A percentile compares a stretch with the other conserved stretches of the same genome.
These are phyloP conservation scores for Conus canariensis DNA, from an alignment of 2,888 invertebrate genomes.

Conservation along the genomic window DNA sequence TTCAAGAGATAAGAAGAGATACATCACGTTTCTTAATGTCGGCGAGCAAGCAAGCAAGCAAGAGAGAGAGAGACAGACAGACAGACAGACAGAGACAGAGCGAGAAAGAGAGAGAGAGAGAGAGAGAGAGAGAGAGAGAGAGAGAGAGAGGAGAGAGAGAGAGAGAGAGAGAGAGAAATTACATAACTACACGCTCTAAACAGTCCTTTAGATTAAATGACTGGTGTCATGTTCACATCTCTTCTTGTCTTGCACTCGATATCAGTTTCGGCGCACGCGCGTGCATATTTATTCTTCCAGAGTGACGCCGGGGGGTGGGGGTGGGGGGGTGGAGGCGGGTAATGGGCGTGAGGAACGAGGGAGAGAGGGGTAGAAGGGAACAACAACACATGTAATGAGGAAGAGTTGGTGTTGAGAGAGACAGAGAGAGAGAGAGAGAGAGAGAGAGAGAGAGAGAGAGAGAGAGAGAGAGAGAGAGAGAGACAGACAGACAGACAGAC, in stretches of 20 bases:
- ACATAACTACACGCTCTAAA: too few species aligned
- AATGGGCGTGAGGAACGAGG: not conserved
- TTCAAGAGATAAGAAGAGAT: not conserved
- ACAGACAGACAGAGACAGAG: not conserved
- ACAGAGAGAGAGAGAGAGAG: constrained; percentile 29
- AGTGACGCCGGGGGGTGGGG: too few species aligned
- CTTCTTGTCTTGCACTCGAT: too few species aligned
- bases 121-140: constrained; percentile 23
- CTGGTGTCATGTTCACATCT: too few species aligned
- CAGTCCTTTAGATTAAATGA: too few species aligned
- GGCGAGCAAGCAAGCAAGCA: not conserved
- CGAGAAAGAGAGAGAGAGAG: not conserved
- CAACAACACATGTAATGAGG: too few species aligned
- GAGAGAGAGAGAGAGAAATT: not conserved
- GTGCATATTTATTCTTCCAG: too few species aligned
- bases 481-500: not conserved
- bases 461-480: not conserved
- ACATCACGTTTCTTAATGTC: too few species aligned
- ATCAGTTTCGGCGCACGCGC: too few species aligned
- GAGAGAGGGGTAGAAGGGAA: not conserved
- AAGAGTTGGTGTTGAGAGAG: not conserved
- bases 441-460: constrained; percentile 25
- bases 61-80: not conserved
- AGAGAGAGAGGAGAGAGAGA: not conserved
- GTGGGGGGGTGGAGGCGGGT: too few species aligned